These are phyloP conservation scores for Ivindomyrus marchei DNA, from an alignment of 2,113 vertebrate genomes.

Conservation along the genomic window DNA sequence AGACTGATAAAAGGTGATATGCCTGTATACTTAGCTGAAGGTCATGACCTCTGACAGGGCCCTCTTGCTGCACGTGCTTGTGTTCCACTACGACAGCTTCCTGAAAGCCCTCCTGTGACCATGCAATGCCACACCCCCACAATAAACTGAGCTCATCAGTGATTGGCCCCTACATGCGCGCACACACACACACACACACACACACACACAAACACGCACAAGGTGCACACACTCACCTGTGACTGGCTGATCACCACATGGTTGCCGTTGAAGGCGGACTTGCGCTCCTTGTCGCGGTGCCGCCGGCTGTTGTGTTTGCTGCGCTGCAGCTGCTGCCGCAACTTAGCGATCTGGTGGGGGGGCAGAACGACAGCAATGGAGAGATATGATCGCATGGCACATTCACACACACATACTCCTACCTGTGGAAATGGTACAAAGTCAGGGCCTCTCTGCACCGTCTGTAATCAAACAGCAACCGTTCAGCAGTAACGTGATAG, in stretches of 20 bases:
- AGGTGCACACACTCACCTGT: slow-evolving; percentile 70
- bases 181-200: background rate
- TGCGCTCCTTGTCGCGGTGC: slow-evolving; percentile 93
- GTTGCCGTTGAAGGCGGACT: slow-evolving; percentile 96
- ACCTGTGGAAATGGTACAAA: background rate
- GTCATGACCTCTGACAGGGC: background rate
- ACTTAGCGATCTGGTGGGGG: slow-evolving; percentile 79
- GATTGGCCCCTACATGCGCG: background rate
- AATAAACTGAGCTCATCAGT: background rate
- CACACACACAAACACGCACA: slow-evolving; percentile 48
- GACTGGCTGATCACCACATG: slow-evolving; percentile 88
- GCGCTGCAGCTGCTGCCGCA: slow-evolving; percentile 94
- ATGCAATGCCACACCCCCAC: background rate
- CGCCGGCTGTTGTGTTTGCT: slow-evolving; percentile 98
- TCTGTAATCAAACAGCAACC: background rate
- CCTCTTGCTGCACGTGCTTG: background rate
- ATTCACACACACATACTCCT: background rate
- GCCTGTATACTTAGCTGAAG: background rate
- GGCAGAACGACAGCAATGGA: background rate
- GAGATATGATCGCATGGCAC: background rate
- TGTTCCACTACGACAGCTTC: background rate
- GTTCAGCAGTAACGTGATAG: background rate
- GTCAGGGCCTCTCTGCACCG: background rate
- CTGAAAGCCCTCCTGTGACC: background rate
- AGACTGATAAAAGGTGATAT: background rate